Evolutionary conservation across 2,113 vertebrate species (phyloP).

Genomic region (Panurus biarmicus): DNA sequence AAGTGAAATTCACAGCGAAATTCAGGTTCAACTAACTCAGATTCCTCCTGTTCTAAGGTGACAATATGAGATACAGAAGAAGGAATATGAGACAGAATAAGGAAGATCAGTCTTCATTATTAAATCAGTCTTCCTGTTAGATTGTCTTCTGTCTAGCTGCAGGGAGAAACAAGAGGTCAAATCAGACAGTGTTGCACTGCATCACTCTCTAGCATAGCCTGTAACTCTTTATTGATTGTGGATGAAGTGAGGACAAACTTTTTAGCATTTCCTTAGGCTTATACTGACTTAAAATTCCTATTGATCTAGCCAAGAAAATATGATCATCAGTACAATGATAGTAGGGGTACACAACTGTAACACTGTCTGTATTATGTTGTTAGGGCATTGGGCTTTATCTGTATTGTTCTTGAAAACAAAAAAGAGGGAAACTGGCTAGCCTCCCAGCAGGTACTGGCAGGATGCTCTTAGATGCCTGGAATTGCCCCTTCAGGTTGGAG

Average conservation of each 20-base stretch:
- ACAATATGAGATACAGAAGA: background rate
- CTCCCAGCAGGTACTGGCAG: background rate
- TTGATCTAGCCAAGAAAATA: background rate
- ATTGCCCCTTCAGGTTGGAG: background rate
- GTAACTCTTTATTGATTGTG: background rate
- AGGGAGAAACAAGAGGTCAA: background rate
- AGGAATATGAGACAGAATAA: background rate
- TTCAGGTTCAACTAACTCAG: background rate
- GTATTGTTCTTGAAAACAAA: background rate
- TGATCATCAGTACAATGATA: background rate
- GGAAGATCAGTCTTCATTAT: background rate
- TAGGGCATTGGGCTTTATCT: background rate
- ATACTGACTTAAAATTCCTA: background rate
- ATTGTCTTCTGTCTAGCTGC: background rate
- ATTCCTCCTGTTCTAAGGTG: background rate
- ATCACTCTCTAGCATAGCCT: background rate
- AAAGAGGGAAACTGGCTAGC: background rate
- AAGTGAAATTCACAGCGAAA: background rate
- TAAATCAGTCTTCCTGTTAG: background rate
- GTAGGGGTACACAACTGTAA: background rate
- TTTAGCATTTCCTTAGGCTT: background rate
- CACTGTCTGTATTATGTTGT: background rate
- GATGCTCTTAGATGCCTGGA: background rate
- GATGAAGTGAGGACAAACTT: background rate
- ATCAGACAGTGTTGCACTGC: background rate